These are phyloP conservation scores for Acanthopagrus latus DNA, from an alignment of 2,797 vertebrate genomes.

Conservation along the genomic window DNA sequence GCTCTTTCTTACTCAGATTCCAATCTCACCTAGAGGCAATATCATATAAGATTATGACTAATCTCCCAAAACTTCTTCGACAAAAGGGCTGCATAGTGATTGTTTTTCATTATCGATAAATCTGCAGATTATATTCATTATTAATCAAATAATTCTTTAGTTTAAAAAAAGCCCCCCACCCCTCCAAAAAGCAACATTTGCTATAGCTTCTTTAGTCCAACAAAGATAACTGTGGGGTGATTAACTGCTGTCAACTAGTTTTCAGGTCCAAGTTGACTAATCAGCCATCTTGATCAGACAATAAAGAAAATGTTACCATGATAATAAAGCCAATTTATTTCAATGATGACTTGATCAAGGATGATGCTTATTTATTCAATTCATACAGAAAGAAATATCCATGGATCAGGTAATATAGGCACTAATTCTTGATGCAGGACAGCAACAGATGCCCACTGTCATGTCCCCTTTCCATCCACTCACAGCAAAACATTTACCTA, in stretches of 20 bases:
- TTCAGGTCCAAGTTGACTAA: too few species aligned
- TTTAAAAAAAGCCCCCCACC: too few species aligned
- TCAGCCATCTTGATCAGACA: neutral
- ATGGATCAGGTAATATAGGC: constrained; percentile 23
- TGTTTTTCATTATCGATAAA: too few species aligned
- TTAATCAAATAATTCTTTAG: too few species aligned
- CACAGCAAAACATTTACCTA: constrained; percentile 31
- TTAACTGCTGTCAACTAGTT: too few species aligned
- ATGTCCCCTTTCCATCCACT: constrained; percentile 16
- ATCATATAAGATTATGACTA: constrained; percentile 1
- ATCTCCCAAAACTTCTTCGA: neutral
- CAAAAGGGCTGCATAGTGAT: too few species aligned
- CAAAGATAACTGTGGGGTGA: too few species aligned
- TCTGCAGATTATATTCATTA: too few species aligned
- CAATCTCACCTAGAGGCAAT: neutral
- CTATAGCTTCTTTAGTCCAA: too few species aligned
- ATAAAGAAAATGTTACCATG: neutral
- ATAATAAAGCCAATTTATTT: constrained; percentile 37
- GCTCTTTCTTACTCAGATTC: constrained; percentile 1
- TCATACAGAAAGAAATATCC: neutral
- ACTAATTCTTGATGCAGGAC: constrained; percentile 17
- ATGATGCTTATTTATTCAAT: constrained; percentile 31
- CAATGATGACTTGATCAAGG: constrained; percentile 12
- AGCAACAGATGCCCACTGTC: constrained; percentile 29
- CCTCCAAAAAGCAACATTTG: too few species aligned